phyloP scores from a whole-genome alignment of 2,888 invertebrate species.

The Abrostola tripartita region DNA sequence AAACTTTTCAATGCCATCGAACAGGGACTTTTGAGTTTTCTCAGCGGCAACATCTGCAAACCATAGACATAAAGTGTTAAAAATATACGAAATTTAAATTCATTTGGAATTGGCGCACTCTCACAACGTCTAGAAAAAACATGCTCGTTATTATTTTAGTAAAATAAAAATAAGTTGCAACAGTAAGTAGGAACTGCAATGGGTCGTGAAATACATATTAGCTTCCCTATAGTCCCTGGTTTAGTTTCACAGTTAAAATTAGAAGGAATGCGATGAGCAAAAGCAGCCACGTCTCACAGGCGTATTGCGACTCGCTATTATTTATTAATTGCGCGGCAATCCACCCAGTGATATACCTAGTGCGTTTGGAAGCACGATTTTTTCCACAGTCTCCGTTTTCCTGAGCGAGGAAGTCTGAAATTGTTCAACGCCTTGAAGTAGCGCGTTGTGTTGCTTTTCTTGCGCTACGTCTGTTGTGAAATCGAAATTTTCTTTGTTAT shows the following conservation, averaged over 20 bases:
- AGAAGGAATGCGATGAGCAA: constrained; percentile 56
- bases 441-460: constrained; percentile 92
- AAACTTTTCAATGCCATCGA: constrained; percentile 95
- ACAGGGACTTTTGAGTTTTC: constrained; percentile 94
- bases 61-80: constrained; percentile 55
- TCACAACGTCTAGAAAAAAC: constrained; percentile 59
- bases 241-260: constrained; percentile 56
- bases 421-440: constrained; percentile 92
- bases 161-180: constrained; percentile 43
- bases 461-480: constrained; percentile 90
- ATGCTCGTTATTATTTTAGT: constrained; percentile 71
- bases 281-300: constrained; percentile 61
- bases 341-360: constrained; percentile 90
- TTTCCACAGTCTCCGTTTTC: constrained; percentile 94
- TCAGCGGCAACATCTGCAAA: constrained; percentile 95
- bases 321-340: constrained; percentile 57
- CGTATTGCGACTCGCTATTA: constrained; percentile 56
- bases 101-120: constrained; percentile 39
- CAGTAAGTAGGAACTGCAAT: constrained; percentile 45
- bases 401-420: constrained; percentile 93
- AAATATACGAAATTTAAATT: constrained; percentile 25
- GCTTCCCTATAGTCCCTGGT: constrained; percentile 41
- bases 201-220: constrained; percentile 42
- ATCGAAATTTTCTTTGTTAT: constrained; percentile 52
- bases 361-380: constrained; percentile 94